A percentile compares a stretch with the other conserved stretches of the same genome.
Evolutionary conservation across 2,888 invertebrate genomes (phyloP).

Genomic region (Anthophora plumipes): DNA sequence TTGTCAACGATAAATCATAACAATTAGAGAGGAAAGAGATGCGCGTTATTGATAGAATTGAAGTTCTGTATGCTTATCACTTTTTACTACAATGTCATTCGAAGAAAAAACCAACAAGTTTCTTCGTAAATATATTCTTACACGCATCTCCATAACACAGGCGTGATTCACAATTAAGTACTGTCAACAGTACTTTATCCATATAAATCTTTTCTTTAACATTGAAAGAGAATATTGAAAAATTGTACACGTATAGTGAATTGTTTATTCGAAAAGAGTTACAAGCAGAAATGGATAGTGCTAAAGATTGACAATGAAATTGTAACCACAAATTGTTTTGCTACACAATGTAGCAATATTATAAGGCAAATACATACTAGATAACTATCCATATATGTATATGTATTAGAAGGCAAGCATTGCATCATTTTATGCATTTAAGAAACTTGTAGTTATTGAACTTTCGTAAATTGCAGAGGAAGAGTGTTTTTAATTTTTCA

Average conservation of each 20-base stretch:
- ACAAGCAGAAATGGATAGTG: background rate
- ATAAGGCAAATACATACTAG: background rate
- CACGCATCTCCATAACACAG: background rate
- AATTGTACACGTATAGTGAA: background rate
- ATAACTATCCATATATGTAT: background rate
- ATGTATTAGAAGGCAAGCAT: background rate
- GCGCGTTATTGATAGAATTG: background rate
- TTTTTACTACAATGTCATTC: too few relatives aligned
- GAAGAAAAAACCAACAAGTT: too few relatives aligned
- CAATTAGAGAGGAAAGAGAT: background rate
- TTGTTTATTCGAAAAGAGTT: constrained; percentile 1
- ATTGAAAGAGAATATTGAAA: constrained; percentile 9
- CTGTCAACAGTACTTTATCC: background rate
- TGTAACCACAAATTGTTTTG: background rate
- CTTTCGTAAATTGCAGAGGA: background rate
- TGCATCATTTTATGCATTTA: background rate
- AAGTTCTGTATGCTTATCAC: background rate
- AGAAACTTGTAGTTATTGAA: background rate
- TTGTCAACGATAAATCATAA: background rate
- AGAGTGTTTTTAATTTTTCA: background rate
- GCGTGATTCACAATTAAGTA: background rate
- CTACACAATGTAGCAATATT: background rate
- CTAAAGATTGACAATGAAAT: background rate
- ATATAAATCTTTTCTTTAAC: constrained; percentile 2
- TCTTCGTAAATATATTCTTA: background rate